Conservation (phyloP, 2,113 vertebrate species). For the Recurvirostra avosetta region DNA sequence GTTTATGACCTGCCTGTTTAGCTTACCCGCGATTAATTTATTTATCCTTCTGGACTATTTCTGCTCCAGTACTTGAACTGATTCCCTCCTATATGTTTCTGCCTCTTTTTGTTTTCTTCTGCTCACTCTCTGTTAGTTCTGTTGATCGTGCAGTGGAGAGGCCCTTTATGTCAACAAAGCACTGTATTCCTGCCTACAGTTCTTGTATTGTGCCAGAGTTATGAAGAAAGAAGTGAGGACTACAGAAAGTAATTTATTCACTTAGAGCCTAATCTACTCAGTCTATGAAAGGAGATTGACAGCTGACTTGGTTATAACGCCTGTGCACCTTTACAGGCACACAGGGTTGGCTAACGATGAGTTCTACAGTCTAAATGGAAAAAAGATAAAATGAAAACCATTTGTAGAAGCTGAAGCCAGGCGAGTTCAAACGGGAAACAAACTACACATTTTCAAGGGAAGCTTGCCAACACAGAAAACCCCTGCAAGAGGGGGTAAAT, state of each 20-base stretch:
- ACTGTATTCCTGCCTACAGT: background rate
- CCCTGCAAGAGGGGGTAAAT: background rate
- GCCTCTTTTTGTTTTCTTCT: background rate
- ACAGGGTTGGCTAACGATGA: fast-evolving
- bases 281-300: background rate
- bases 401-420: background rate
- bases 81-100: background rate
- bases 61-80: background rate
- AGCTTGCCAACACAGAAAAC: background rate
- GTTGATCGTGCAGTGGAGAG: background rate
- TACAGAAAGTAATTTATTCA: background rate
- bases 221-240: background rate
- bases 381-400: background rate
- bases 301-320: background rate
- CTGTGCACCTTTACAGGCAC: background rate
- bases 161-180: background rate
- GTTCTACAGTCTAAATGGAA: background rate
- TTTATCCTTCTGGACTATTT: background rate
- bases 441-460: background rate
- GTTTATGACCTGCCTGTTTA: background rate
- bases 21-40: background rate
- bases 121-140: background rate
- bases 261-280: background rate
- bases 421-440: background rate
- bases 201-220: background rate